Evolutionary conservation across 2,888 invertebrate genomes (phyloP).

Genomic region (Drosophila neutralis): DNA sequence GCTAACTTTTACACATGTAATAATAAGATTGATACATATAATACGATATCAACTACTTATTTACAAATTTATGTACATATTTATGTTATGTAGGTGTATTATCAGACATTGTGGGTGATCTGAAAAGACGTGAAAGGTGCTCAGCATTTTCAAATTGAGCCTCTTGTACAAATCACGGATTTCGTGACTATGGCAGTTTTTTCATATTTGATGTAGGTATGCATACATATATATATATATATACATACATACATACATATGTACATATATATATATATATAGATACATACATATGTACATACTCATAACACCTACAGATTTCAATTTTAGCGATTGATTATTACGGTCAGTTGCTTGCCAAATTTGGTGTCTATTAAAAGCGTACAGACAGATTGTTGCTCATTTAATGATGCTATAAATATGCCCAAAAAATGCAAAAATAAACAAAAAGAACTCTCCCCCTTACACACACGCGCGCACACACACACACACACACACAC

Average conservation of each 20-base stretch:
- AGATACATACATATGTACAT: background rate
- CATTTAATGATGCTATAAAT: slow-evolving; percentile 51
- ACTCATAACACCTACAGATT: slow-evolving; percentile 20
- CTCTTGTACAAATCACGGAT: slow-evolving; percentile 27
- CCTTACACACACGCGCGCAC: slow-evolving; percentile 12
- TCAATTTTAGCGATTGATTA: slow-evolving; percentile 24
- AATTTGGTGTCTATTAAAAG: slow-evolving; percentile 72
- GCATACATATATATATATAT: background rate
- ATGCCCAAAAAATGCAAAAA: slow-evolving; percentile 23
- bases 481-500: background rate
- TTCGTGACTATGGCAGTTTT: slow-evolving; percentile 43
- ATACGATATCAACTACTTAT: background rate
- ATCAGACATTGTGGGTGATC: background rate
- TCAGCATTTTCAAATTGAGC: slow-evolving; percentile 4
- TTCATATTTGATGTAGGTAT: slow-evolving; percentile 23
- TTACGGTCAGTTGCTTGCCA: slow-evolving; percentile 55
- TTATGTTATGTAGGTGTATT: background rate
- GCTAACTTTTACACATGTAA: background rate
- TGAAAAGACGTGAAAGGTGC: background rate
- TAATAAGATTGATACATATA: background rate
- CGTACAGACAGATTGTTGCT: slow-evolving; percentile 49
- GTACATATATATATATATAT: no score
- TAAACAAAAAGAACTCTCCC: background rate
- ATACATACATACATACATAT: no score
- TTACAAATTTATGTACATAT: background rate